Evolutionary conservation across 2,888 invertebrate species (phyloP).

Genomic region (Agriopis leucophaearia): DNA sequence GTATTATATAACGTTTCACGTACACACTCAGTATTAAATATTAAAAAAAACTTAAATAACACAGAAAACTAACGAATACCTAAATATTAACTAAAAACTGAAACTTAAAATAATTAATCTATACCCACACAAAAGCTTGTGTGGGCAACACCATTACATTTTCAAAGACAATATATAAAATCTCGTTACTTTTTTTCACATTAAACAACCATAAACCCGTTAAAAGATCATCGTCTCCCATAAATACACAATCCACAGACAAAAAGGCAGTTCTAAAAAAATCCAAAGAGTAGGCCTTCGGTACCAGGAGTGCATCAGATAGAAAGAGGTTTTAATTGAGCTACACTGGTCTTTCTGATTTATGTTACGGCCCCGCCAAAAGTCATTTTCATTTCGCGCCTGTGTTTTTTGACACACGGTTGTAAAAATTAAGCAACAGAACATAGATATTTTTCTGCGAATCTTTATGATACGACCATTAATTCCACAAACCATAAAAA

Average conservation of each 20-base stretch:
- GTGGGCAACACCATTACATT: background rate
- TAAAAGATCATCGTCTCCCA: slow-evolving; percentile 22
- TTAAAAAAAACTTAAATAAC: too few species aligned
- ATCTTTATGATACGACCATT: too few species aligned
- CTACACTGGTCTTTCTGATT: slow-evolving; percentile 83
- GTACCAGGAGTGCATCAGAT: slow-evolving; percentile 78
- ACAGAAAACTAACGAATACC: too few species aligned
- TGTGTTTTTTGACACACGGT: slow-evolving; percentile 53
- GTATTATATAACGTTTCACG: too few species aligned
- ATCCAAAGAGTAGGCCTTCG: slow-evolving; percentile 50
- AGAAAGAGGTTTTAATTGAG: slow-evolving; percentile 82
- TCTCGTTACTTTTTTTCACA: background rate
- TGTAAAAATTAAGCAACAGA: slow-evolving; percentile 1
- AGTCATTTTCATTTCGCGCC: slow-evolving; percentile 81
- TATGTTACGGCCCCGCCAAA: slow-evolving; percentile 81
- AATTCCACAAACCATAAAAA: too few species aligned
- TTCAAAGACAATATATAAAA: background rate
- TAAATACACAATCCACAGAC: slow-evolving; percentile 37
- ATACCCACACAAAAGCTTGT: background rate
- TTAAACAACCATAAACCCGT: slow-evolving; percentile 19
- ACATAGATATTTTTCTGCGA: background rate
- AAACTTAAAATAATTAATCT: too few species aligned
- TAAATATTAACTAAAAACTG: too few species aligned
- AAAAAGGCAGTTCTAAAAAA: slow-evolving; percentile 56
- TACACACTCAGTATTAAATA: too few species aligned